Evolutionary conservation across 2,888 invertebrate genomes (phyloP).

Genomic region (Alloplasta piceator): DNA sequence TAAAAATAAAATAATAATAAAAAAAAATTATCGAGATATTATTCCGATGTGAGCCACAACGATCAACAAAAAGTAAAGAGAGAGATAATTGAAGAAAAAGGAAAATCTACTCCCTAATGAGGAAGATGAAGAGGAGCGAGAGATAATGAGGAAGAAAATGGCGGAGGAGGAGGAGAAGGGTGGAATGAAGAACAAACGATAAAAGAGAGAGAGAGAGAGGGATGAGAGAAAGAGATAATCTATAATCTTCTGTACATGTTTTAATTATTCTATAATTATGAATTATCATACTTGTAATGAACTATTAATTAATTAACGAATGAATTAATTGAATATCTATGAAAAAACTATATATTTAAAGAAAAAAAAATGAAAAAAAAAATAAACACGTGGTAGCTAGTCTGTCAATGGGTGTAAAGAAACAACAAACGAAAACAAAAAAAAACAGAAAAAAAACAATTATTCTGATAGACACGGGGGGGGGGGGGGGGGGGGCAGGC

Average conservation of each 20-base stretch:
- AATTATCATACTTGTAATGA: conserved; percentile 82
- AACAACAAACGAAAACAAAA: conserved; percentile 71
- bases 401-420: conserved; percentile 82
- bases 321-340: conserved; percentile 81
- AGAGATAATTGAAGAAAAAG: conserved; percentile 39
- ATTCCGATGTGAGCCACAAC: conserved; percentile 75
- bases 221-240: conserved; percentile 74
- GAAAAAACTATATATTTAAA: conserved; percentile 79
- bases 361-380: conserved; percentile 70
- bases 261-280: conserved; percentile 82
- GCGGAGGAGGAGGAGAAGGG: conserved; percentile 53
- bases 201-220: conserved; percentile 65
- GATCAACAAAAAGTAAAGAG: conserved; percentile 70
- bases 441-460: conserved; percentile 80
- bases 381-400: conserved; percentile 81
- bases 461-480: conserved; percentile 66
- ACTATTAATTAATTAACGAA: conserved; percentile 81
- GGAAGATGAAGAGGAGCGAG: conserved; percentile 46
- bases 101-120: conserved; percentile 55
- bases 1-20: conserved; percentile 37
- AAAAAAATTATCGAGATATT: conserved; percentile 64
- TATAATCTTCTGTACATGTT: conserved; percentile 83
- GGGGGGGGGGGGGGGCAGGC: conserved; percentile 60
- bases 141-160: conserved; percentile 50
- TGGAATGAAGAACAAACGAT: conserved; percentile 16